A percentile compares a stretch with the other conserved stretches of the same genome.
These are phyloP conservation scores for Bucco capensis DNA, from an alignment of 2,113 vertebrate genomes.

Conservation along the genomic window DNA sequence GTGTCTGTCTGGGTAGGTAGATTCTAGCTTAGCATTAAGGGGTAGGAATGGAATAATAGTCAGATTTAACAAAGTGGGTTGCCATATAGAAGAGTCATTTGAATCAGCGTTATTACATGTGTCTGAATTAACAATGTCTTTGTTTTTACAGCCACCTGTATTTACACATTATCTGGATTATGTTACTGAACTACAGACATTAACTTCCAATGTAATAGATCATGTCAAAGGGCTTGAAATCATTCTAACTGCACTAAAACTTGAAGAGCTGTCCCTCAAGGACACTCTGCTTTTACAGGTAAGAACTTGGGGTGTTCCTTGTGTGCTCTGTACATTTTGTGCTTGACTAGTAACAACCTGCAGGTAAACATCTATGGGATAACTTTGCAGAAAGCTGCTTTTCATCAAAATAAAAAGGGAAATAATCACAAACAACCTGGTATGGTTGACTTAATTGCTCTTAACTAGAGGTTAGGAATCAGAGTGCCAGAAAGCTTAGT, in stretches of 20 bases:
- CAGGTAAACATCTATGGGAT: rapidly evolving
- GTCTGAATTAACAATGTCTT: neutral
- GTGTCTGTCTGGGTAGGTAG: neutral
- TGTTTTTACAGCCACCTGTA: slow-evolving; percentile 80
- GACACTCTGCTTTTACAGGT: slow-evolving; percentile 79
- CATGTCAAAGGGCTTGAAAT: slow-evolving; percentile 88
- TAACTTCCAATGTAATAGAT: slow-evolving; percentile 85
- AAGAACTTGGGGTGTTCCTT: neutral
- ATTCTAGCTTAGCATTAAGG: neutral
- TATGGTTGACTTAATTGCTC: neutral
- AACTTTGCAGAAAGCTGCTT: neutral
- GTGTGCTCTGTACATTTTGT: neutral
- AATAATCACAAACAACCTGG: neutral
- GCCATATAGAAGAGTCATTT: neutral
- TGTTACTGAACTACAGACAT: slow-evolving; percentile 81
- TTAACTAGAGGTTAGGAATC: neutral
- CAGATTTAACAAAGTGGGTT: neutral
- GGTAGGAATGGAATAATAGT: neutral
- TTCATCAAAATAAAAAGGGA: neutral
- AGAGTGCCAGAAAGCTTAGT: neutral
- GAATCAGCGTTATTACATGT: neutral
- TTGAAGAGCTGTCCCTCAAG: slow-evolving; percentile 86
- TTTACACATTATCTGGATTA: slow-evolving; percentile 90
- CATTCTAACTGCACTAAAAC: slow-evolving; percentile 83
- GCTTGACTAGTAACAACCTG: neutral